Evolutionary conservation across 2,113 vertebrate species (phyloP).

Genomic region (Pseudonaja textilis): DNA sequence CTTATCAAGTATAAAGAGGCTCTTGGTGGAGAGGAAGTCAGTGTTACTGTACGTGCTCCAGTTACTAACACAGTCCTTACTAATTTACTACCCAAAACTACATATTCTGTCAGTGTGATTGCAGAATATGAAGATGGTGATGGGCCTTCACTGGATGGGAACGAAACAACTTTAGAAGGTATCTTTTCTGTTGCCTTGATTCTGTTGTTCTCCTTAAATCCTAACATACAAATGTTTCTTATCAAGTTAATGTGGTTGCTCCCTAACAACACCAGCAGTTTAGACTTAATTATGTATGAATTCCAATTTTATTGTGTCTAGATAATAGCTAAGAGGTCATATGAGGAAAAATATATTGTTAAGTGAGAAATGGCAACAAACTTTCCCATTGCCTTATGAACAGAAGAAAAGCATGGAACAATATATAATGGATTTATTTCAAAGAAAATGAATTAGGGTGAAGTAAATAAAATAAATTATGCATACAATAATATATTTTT

Average conservation of each 20-base stretch:
- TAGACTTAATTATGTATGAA: not conserved
- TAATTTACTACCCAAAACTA: slow-evolving; percentile 84
- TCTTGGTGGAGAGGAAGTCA: slow-evolving; percentile 72
- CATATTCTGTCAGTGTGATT: slow-evolving; percentile 83
- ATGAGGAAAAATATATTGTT: not conserved
- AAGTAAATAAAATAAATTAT: not conserved
- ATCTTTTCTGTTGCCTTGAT: slow-evolving; percentile 7
- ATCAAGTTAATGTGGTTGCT: not conserved
- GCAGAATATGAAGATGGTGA: slow-evolving; percentile 87
- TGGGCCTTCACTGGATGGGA: slow-evolving; percentile 80
- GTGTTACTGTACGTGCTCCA: slow-evolving; percentile 81
- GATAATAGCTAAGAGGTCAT: not conserved
- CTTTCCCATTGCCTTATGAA: not conserved
- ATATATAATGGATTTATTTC: slow-evolving; percentile 15
- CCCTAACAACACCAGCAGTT: not conserved
- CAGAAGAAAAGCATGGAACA: not conserved
- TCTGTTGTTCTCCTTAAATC: not conserved
- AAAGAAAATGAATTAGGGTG: not conserved
- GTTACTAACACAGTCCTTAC: slow-evolving; percentile 76
- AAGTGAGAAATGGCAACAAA: not conserved
- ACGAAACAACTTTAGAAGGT: slow-evolving; percentile 90
- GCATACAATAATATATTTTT: not conserved
- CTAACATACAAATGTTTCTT: not conserved
- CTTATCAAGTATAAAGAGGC: slow-evolving; percentile 82
- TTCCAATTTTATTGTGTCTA: not conserved